Evolutionary conservation across 2,888 invertebrate genomes (phyloP).

Genomic region (Ligdia adustata): DNA sequence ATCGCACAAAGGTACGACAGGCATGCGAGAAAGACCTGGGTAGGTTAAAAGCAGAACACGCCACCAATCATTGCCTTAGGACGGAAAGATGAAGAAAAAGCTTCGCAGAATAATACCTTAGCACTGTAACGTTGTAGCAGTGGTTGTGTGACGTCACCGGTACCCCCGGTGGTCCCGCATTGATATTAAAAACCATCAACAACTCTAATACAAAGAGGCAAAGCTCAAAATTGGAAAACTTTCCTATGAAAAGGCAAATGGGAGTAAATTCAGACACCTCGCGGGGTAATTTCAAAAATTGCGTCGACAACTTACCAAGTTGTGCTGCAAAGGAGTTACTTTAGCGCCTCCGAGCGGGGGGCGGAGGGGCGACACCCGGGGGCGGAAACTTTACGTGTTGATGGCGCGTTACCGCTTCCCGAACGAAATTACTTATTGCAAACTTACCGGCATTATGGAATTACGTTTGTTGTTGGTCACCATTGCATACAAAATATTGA

Average conservation of each 20-base stretch:
- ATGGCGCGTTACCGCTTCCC: slow-evolving; percentile 4
- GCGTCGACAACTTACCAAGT: slow-evolving; percentile 37
- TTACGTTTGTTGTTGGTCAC: too few relatives aligned
- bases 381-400: slow-evolving; percentile 12
- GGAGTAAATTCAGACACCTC: slow-evolving; percentile 36
- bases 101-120: too few relatives aligned
- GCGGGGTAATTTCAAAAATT: slow-evolving; percentile 49
- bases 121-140: too few relatives aligned
- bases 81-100: too few relatives aligned
- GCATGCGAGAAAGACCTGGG: too few relatives aligned
- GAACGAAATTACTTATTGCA: slow-evolving; percentile 16
- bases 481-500: too few relatives aligned
- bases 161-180: slow-evolving; percentile 15
- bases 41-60: too few relatives aligned
- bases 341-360: slow-evolving; percentile 12
- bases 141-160: slow-evolving; percentile 34
- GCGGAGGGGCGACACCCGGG: neutral
- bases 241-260: slow-evolving; percentile 36
- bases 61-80: too few relatives aligned
- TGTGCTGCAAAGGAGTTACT: slow-evolving; percentile 14
- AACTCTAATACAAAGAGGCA: slow-evolving; percentile 24
- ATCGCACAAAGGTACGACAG: too few relatives aligned
- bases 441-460: slow-evolving; percentile 5
- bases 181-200: slow-evolving; percentile 19
- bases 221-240: slow-evolving; percentile 37